These are phyloP conservation scores for Nudaria mundana DNA, from an alignment of 2,888 invertebrate species.

Conservation along the genomic window DNA sequence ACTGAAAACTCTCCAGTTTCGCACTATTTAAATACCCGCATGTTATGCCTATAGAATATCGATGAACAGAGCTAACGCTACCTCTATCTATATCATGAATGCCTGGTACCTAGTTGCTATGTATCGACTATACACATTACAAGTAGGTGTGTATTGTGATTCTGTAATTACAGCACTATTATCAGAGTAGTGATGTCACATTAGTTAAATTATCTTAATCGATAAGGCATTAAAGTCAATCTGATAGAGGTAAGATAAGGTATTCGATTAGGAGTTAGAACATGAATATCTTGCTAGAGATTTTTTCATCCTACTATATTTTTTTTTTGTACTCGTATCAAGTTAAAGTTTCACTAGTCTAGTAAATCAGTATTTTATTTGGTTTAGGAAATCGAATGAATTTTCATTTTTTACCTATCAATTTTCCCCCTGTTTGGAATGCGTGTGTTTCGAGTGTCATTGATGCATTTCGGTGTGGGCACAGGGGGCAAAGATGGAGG, in stretches of 20 bases:
- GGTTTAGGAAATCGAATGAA: constrained; percentile 20
- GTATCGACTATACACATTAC: constrained; percentile 26
- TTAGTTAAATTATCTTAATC: constrained; percentile 57
- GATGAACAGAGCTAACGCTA: no score
- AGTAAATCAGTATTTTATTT: no score
- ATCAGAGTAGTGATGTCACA: constrained; percentile 55
- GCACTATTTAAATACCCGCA: constrained; percentile 29
- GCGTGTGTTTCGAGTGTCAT: constrained; percentile 77
- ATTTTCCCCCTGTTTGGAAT: constrained; percentile 64
- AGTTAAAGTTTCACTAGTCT: no score
- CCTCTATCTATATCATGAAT: constrained; percentile 28
- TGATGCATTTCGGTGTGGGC: constrained; percentile 78
- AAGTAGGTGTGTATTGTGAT: constrained; percentile 37
- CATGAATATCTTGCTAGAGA: no score
- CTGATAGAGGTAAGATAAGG: constrained; percentile 23
- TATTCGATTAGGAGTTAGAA: no score
- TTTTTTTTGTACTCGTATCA: no score
- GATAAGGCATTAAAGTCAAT: constrained; percentile 30
- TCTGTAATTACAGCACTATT: constrained; percentile 57
- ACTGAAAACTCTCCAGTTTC: constrained; percentile 21
- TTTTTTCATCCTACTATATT: no score
- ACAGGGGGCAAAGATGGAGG: constrained; percentile 52
- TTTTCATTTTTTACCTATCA: constrained; percentile 52
- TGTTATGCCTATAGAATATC: constrained; percentile 14
- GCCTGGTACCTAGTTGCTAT: constrained; percentile 28